phyloP scores from a whole-genome alignment of 2,113 vertebrate species.

The Ophthalmolycus amberensis region DNA sequence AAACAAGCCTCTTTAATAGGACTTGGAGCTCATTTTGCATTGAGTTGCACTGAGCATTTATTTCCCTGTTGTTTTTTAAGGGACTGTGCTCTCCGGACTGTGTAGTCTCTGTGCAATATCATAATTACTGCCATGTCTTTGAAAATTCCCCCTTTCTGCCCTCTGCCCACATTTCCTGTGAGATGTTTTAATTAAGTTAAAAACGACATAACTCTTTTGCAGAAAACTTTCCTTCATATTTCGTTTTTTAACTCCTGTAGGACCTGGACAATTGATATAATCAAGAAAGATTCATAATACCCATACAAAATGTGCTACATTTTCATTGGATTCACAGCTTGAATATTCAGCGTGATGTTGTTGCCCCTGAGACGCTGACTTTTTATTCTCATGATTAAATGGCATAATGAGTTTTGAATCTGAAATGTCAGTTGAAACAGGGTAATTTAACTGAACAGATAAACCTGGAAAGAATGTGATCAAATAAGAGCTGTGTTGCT shows the following conservation, averaged over 20 bases:
- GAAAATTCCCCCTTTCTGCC: slow-evolving; percentile 30
- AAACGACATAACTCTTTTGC: neutral
- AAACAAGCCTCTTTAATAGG: slow-evolving; percentile 7
- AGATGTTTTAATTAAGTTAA: slow-evolving; percentile 36
- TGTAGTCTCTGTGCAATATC: slow-evolving; percentile 21
- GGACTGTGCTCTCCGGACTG: slow-evolving; percentile 10
- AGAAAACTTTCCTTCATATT: slow-evolving; percentile 20
- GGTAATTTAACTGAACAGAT: neutral
- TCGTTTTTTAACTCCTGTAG: slow-evolving; percentile 7
- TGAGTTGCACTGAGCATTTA: slow-evolving; percentile 16
- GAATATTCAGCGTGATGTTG: neutral
- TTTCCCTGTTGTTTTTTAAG: slow-evolving; percentile 12
- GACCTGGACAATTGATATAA: slow-evolving; percentile 13
- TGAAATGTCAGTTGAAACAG: neutral
- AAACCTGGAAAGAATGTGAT: neutral
- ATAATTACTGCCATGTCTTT: slow-evolving; percentile 38
- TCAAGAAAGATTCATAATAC: neutral
- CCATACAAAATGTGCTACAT: accelerated
- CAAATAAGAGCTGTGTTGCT: neutral
- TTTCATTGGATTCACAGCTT: neutral
- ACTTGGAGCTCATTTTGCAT: slow-evolving; percentile 23
- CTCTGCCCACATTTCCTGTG: slow-evolving; percentile 22
- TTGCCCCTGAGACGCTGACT: neutral
- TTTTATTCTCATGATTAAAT: neutral
- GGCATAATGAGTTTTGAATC: neutral